Percentiles rank a stretch among this genome's conserved stretches.
phyloP scores from a whole-genome alignment of 2,888 invertebrate species.

The Gibbula magus region DNA sequence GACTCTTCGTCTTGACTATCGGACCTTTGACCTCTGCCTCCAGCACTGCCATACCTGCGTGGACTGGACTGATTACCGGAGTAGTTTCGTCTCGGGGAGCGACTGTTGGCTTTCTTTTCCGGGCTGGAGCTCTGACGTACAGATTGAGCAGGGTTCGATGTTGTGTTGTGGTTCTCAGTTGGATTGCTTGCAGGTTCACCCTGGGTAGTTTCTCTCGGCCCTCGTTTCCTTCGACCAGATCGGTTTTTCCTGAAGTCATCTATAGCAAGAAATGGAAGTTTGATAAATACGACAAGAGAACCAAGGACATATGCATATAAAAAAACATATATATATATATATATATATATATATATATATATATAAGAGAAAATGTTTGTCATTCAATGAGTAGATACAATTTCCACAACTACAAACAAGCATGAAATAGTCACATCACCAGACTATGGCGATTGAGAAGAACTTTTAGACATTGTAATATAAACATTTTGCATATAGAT shows the following conservation, averaged over 20 bases:
- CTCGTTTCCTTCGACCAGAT: slow-evolving; percentile 24
- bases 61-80: neutral
- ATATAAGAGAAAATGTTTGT: too few relatives aligned
- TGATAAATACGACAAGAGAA: too few relatives aligned
- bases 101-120: slow-evolving; percentile 20
- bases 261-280: neutral
- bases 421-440: too few relatives aligned
- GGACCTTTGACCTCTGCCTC: neutral
- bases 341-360: too few relatives aligned
- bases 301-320: too few relatives aligned
- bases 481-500: too few relatives aligned
- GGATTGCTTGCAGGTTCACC: neutral
- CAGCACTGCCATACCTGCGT: neutral
- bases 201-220: slow-evolving; percentile 25
- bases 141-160: slow-evolving; percentile 2
- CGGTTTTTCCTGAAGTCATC: neutral
- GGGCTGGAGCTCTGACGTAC: neutral
- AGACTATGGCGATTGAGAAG: too few relatives aligned
- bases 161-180: neutral
- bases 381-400: too few relatives aligned
- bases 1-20: neutral
- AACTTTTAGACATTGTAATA: too few relatives aligned
- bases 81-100: slow-evolving; percentile 1
- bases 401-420: too few relatives aligned
- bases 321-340: too few relatives aligned